Evolutionary conservation across 2,797 vertebrate genomes (phyloP).

Genomic region (Borostomias antarcticus): DNA sequence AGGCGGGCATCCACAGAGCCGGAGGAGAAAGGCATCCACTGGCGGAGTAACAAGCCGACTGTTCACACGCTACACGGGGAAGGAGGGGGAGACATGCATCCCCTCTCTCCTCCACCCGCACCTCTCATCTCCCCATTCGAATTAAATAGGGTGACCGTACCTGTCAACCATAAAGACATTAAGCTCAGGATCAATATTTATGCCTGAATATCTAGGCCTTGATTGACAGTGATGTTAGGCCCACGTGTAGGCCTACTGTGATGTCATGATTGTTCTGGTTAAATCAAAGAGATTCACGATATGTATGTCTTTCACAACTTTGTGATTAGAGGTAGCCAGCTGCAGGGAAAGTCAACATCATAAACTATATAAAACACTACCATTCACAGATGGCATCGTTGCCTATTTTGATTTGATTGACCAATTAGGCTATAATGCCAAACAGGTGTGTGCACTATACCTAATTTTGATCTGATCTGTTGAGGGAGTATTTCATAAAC

Average conservation of each 20-base stretch:
- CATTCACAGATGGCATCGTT: no score
- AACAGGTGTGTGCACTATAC: not conserved
- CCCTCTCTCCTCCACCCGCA: not conserved
- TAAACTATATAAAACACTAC: no score
- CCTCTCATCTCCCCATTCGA: not conserved
- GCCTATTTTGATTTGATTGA: no score
- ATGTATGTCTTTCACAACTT: not conserved
- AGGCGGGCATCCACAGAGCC: constrained; percentile 70
- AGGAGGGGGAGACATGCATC: constrained; percentile 44
- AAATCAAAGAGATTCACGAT: not conserved
- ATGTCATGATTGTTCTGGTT: not conserved
- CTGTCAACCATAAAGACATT: not conserved
- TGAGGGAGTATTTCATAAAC: not conserved
- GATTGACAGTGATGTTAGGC: not conserved
- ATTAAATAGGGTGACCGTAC: not conserved
- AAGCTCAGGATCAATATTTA: not conserved
- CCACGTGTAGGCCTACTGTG: no score
- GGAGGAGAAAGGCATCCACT: constrained; percentile 55
- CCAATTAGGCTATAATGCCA: no score
- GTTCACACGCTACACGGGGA: constrained; percentile 74
- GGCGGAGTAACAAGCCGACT: constrained; percentile 68
- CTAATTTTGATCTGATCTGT: not conserved
- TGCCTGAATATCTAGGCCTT: not conserved
- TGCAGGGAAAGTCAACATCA: not conserved
- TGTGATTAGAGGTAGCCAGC: not conserved